phyloP scores from a whole-genome alignment of 2,888 invertebrate species.

The Dasysyrphus albostriatus region DNA sequence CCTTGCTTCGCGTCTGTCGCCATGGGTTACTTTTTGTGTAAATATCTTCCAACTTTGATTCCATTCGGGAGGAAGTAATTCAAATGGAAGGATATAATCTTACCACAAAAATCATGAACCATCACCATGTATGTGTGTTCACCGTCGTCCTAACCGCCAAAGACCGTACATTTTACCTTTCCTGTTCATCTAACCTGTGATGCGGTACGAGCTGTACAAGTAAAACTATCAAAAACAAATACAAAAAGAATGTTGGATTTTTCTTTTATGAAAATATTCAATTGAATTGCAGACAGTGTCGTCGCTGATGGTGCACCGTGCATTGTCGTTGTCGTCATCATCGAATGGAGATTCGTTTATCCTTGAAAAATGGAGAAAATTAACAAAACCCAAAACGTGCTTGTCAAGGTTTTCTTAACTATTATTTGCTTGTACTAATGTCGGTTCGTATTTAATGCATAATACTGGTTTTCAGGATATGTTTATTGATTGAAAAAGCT shows the following conservation, averaged over 20 bases:
- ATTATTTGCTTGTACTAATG: slow-evolving; percentile 29
- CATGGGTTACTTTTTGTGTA: slow-evolving; percentile 1
- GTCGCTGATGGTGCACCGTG: background rate
- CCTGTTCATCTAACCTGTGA: slow-evolving; percentile 36
- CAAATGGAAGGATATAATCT: slow-evolving; percentile 62
- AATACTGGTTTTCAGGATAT: background rate
- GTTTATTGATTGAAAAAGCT: background rate
- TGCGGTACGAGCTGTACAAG: background rate
- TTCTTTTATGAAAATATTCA: slow-evolving; percentile 57
- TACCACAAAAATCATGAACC: slow-evolving; percentile 62
- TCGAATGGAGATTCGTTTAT: slow-evolving; percentile 23
- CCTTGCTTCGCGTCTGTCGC: background rate
- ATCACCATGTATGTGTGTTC: background rate
- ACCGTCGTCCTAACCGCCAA: no score
- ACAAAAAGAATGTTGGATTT: slow-evolving; percentile 3
- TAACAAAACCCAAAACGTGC: slow-evolving; percentile 55
- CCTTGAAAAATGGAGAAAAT: slow-evolving; percentile 36
- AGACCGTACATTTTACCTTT: background rate
- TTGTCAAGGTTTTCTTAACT: slow-evolving; percentile 39
- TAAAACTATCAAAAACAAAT: slow-evolving; percentile 4
- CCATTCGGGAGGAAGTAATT: slow-evolving; percentile 67
- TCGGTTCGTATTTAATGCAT: background rate
- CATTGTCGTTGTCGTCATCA: background rate
- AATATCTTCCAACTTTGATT: slow-evolving; percentile 63
- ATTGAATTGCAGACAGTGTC: slow-evolving; percentile 75